phyloP scores from a whole-genome alignment of 1,140 invertebrate species.

The Drosophila azteca region DNA sequence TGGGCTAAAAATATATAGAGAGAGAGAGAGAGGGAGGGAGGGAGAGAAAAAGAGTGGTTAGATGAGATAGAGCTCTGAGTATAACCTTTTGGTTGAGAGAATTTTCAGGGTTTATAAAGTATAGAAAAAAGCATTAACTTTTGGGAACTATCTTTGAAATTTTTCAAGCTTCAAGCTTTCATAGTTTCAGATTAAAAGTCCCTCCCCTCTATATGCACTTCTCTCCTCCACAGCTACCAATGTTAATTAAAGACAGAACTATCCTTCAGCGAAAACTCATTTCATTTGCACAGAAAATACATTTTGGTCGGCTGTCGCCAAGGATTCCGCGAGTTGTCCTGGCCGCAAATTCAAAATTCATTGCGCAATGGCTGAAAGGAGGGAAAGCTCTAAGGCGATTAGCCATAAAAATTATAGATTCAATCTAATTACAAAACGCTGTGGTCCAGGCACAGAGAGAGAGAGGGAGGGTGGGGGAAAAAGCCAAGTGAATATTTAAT shows the following conservation, averaged over 20 bases:
- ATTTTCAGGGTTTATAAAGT: background rate
- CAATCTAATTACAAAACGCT: conserved; percentile 83
- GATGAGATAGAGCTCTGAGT: too few relatives aligned
- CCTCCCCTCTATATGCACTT: too few relatives aligned
- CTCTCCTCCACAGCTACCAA: too few relatives aligned
- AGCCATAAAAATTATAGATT: conserved; percentile 84
- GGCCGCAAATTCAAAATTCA: conserved; percentile 75
- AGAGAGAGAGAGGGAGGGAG: background rate
- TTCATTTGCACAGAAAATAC: conserved; percentile 71
- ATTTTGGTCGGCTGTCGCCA: conserved; percentile 43
- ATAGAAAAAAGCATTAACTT: too few relatives aligned
- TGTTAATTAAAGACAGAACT: conserved; percentile 39
- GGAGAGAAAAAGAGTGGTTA: background rate
- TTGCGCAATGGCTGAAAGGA: conserved; percentile 6
- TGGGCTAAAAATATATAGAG: conserved; percentile 10
- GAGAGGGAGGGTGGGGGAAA: conserved; percentile 1
- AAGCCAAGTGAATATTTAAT: conserved; percentile 76
- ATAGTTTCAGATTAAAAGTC: too few relatives aligned
- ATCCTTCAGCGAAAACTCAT: conserved; percentile 25
- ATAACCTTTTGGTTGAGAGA: background rate
- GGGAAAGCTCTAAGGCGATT: conserved; percentile 61
- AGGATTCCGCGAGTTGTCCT: conserved; percentile 26
- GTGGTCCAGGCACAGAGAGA: conserved; percentile 21
- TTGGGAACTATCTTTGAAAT: too few relatives aligned
- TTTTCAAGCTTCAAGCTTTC: too few relatives aligned